Base-by-base conservation (phyloP, 1,140 invertebrate genomes). In the Leptoteleia sp. region DNA sequence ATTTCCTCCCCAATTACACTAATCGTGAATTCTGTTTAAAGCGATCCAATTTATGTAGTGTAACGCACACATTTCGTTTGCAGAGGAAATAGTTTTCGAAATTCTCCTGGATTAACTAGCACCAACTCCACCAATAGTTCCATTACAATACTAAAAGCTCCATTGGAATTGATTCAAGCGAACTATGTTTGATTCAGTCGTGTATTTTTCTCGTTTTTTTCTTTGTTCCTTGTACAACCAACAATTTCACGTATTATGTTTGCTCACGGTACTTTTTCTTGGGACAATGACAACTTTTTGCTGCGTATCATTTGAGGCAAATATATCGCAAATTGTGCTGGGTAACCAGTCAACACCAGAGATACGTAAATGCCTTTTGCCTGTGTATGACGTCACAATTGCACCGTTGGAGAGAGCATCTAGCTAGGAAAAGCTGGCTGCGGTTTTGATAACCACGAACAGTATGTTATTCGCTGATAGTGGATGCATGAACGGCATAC, bases 361-460 rank as follows among this genome's bases (percentile, higher is more conserved):
- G 12, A 31, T 47, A 71, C 45, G 38, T 45, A 33, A 52, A 71
- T 15, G 52, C 31, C 25, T 19, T 47, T 35, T 61, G 67, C 55
- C 35, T 71, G 67, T 47, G 55, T 33, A 42, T 43, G 55, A 71
- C 27, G 55, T 17, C 40, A 55, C 50, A 47, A 11, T 62, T 50
- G 50, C 29, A 22, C 42, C 52, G 31, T 9, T 48, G 45, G 16
- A 55, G 35, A 22, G 40, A 54, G 40, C 45, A 40, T 40, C 45
- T 33, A 52, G n/a, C 33, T 52, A 71, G 54, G 45, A 61, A 52
- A 57, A 50, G 54, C 55, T 71, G 67, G 61, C 55, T 71, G 67
- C 45, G 67, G 67, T 71, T 71, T 61, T 61, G 67, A 71, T 52
- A 50, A 40, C 67, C 67, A 31, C 67, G 62, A 71, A 61, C 47